Evolutionary conservation across 2,888 invertebrate species (phyloP).

Genomic region (Dermolepida albohirtum): DNA sequence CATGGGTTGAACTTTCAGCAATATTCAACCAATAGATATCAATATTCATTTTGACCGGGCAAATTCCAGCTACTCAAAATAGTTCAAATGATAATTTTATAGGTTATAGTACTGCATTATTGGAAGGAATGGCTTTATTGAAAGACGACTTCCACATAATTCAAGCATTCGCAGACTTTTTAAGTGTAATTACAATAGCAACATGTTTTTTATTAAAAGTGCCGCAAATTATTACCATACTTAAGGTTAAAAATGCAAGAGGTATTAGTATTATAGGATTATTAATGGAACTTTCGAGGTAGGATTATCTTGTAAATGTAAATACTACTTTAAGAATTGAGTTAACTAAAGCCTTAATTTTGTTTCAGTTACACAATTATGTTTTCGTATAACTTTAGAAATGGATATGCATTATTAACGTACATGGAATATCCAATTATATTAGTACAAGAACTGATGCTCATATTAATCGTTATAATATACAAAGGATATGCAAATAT

Average conservation of each 20-base stretch:
- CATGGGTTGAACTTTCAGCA: too few relatives aligned
- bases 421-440: conserved; percentile 89
- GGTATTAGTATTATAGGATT: conserved; percentile 77
- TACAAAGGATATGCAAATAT: conserved; percentile 72
- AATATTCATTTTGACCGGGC: too few relatives aligned
- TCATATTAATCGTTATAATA: conserved; percentile 78
- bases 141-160: conserved; percentile 33
- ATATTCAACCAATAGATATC: too few relatives aligned
- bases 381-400: conserved; percentile 83
- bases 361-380: conserved; percentile 81
- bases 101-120: background rate
- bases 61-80: too few relatives aligned
- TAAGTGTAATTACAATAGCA: conserved; percentile 81
- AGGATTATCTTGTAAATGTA: conserved; percentile 51
- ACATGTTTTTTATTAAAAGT: conserved; percentile 84
- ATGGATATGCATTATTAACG: conserved; percentile 78
- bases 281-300: conserved; percentile 79
- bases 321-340: conserved; percentile 2
- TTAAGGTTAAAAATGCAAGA: conserved; percentile 73
- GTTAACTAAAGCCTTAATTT: conserved; percentile 41
- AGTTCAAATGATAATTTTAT: too few relatives aligned
- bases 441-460: conserved; percentile 78
- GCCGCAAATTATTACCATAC: conserved; percentile 81
- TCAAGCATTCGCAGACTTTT: conserved; percentile 65
- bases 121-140: background rate